Percentiles rank a stretch among this genome's conserved stretches.
These are phyloP conservation scores for Coturnix japonica DNA, from an alignment of 2,113 vertebrate species.

Conservation along the genomic window DNA sequence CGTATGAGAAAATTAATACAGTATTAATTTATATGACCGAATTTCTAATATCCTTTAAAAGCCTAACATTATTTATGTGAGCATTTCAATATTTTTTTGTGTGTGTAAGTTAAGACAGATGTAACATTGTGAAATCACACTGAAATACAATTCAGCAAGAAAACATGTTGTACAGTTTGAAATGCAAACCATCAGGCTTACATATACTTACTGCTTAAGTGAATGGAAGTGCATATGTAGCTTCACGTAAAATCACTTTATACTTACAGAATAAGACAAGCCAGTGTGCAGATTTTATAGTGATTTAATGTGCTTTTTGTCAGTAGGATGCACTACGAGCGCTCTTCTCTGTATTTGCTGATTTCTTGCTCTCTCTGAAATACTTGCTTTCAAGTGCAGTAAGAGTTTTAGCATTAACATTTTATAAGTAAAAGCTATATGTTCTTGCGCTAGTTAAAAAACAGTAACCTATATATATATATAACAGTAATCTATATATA, in stretches of 20 bases:
- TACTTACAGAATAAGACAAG: neutral
- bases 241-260: neutral
- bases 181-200: neutral
- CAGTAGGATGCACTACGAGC: neutral
- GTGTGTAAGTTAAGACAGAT: conserved; percentile 18
- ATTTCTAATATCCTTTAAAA: conserved; percentile 54
- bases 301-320: neutral
- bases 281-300: neutral
- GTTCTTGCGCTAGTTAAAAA: neutral
- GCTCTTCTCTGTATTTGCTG: neutral
- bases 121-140: neutral
- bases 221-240: neutral
- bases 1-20: conserved; percentile 22
- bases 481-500: too few species aligned
- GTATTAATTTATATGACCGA: conserved; percentile 17
- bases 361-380: neutral
- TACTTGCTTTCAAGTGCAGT: neutral
- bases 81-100: conserved; percentile 9
- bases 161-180: neutral
- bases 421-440: neutral
- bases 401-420: neutral
- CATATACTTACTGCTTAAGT: neutral
- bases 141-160: neutral
- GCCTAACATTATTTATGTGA: conserved; percentile 26
- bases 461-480: neutral